Percentiles rank a stretch among this genome's conserved stretches.
Conservation (phyloP, 2,888 invertebrate species). For the Drosophila ustulata region DNA sequence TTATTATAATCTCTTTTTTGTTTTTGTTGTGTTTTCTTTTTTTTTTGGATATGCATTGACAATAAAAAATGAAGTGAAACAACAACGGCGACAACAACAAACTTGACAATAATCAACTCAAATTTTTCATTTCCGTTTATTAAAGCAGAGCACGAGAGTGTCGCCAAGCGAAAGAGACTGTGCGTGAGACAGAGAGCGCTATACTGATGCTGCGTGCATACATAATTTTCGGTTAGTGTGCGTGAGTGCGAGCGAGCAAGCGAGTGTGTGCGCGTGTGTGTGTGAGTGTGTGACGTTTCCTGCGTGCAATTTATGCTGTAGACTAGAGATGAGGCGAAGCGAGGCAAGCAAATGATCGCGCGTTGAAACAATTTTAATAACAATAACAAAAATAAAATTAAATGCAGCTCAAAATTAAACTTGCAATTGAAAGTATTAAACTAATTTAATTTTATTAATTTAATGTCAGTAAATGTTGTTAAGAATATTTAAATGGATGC, state of each 20-base stretch:
- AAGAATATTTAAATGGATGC: too few relatives aligned
- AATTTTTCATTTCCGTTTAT: constrained; percentile 80
- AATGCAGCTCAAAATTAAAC: not conserved
- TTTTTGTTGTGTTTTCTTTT: constrained; percentile 24
- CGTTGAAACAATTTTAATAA: not conserved
- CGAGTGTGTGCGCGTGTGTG: constrained; percentile 23
- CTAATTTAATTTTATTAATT: not conserved
- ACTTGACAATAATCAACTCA: constrained; percentile 79
- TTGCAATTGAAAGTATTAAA: not conserved
- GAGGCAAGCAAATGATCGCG: not conserved
- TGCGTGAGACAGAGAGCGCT: constrained; percentile 4
- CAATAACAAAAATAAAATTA: not conserved
- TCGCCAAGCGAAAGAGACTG: constrained; percentile 6
- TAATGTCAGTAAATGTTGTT: too few relatives aligned
- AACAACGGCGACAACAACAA: constrained; percentile 52
- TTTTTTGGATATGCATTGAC: constrained; percentile 33
- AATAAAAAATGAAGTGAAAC: constrained; percentile 39
- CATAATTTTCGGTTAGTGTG: constrained; percentile 11
- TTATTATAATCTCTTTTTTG: constrained; percentile 36
- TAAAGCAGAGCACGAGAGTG: constrained; percentile 53
- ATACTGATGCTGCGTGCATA: constrained; percentile 34
- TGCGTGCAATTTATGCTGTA: constrained; percentile 71
- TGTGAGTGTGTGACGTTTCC: constrained; percentile 58
- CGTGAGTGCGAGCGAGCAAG: constrained; percentile 8
- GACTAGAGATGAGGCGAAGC: constrained; percentile 41